phyloP scores from a whole-genome alignment of 2,888 invertebrate species.

The Diarsia rubi region DNA sequence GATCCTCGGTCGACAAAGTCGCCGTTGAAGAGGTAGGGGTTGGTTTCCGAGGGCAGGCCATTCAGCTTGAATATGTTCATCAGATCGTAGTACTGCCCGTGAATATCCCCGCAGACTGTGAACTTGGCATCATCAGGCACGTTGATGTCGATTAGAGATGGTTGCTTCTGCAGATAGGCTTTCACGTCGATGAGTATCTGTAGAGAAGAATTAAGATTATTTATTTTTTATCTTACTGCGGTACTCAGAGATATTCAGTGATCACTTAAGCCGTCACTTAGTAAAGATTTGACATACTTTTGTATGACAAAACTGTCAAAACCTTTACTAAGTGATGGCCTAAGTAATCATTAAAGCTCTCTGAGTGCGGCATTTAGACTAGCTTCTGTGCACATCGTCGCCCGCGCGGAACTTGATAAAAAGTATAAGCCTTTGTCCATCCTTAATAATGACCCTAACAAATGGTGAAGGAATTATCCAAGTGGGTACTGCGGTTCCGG shows the following conservation, averaged over 20 bases:
- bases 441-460: no score
- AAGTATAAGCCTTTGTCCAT: no score
- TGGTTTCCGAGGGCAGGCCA: conserved; percentile 98
- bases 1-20: conserved; percentile 99
- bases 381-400: background rate
- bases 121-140: conserved; percentile 97
- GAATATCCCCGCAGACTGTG: conserved; percentile 99
- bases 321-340: no score
- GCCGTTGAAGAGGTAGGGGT: conserved; percentile 99
- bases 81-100: conserved; percentile 99
- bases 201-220: conserved; percentile 66
- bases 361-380: no score
- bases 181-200: conserved; percentile 98
- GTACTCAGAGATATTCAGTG: no score
- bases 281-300: no score
- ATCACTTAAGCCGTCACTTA: no score
- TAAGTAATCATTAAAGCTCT: no score
- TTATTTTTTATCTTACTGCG: background rate
- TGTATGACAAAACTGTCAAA: no score
- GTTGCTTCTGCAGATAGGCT: conserved; percentile 95
- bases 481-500: no score
- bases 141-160: conserved; percentile 97
- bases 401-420: no score
- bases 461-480: background rate
- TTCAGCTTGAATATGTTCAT: conserved; percentile 99